These are phyloP conservation scores for Oenanthe melanoleuca DNA, from an alignment of 2,113 vertebrate genomes.

Conservation along the genomic window DNA sequence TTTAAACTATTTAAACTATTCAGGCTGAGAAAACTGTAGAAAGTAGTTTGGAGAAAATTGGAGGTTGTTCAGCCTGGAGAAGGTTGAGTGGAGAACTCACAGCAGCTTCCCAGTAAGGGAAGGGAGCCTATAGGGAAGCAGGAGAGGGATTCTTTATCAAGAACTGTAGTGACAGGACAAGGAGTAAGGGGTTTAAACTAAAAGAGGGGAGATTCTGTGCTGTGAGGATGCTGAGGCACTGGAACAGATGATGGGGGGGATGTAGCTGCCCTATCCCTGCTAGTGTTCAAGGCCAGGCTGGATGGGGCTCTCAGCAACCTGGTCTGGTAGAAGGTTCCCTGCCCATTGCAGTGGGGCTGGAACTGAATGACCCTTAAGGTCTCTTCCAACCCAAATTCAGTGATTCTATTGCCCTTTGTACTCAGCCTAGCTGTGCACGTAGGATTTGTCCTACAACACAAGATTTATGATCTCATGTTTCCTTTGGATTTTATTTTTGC, in stretches of 20 bases:
- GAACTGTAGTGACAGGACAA: not conserved
- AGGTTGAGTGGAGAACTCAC: not conserved
- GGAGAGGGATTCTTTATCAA: not conserved
- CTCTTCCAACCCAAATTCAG: not conserved
- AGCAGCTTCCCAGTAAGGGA: not conserved
- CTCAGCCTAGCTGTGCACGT: not conserved
- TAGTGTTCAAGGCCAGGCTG: rapidly evolving
- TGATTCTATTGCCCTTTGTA: not conserved
- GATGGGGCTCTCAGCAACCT: not conserved
- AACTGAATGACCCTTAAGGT: not conserved
- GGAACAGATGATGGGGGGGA: not conserved
- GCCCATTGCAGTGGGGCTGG: not conserved
- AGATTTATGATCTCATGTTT: not conserved
- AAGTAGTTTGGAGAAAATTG: not conserved
- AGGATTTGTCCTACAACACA: not conserved
- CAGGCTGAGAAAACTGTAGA: not conserved
- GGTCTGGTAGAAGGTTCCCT: not conserved
- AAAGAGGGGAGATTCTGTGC: not conserved
- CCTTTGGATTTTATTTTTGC: not conserved
- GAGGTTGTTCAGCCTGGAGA: not conserved
- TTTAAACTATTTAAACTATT: not conserved
- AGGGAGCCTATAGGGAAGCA: not conserved
- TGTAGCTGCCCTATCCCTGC: not conserved
- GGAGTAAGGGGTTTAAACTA: not conserved
- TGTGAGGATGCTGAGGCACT: not conserved